Conservation (phyloP, 2,113 vertebrate genomes). For the Atrichornis clamosus region DNA sequence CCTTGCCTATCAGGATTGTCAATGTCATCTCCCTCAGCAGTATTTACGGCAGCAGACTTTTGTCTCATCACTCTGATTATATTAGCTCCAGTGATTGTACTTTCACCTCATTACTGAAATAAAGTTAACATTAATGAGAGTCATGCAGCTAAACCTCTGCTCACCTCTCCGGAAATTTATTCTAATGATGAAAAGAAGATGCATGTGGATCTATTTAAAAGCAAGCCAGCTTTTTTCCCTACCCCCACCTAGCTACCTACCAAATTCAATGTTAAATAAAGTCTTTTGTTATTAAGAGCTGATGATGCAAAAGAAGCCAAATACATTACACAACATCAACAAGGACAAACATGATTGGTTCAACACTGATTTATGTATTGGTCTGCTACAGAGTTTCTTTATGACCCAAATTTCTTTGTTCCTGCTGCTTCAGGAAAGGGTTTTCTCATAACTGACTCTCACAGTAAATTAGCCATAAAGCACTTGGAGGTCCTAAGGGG, state of each 20-base stretch:
- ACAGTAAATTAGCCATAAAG: not conserved
- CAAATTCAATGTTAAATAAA: not conserved
- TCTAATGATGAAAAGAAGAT: slow-evolving; percentile 69
- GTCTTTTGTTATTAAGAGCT: not conserved
- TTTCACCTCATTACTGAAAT: slow-evolving; percentile 76
- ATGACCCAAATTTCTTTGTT: not conserved
- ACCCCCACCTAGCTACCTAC: not conserved
- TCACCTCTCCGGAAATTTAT: slow-evolving; percentile 68
- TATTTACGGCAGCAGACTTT: slow-evolving; percentile 25
- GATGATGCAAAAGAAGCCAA: not conserved
- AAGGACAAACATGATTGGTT: not conserved
- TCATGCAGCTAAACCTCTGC: slow-evolving; percentile 68
- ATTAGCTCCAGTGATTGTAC: slow-evolving; percentile 69
- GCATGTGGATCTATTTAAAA: slow-evolving; percentile 63
- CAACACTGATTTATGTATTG: not conserved
- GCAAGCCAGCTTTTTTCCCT: not conserved
- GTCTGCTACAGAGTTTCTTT: not conserved
- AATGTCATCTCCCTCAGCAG: slow-evolving; percentile 20
- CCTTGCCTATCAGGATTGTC: not conserved
- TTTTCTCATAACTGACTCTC: not conserved
- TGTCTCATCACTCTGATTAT: slow-evolving; percentile 69
- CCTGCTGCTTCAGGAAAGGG: not conserved
- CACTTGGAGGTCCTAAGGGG: not conserved
- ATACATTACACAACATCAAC: not conserved
- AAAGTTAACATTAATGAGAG: slow-evolving; percentile 76